Conservation (phyloP, 2,888 invertebrate genomes). For the Hesperia comma region DNA sequence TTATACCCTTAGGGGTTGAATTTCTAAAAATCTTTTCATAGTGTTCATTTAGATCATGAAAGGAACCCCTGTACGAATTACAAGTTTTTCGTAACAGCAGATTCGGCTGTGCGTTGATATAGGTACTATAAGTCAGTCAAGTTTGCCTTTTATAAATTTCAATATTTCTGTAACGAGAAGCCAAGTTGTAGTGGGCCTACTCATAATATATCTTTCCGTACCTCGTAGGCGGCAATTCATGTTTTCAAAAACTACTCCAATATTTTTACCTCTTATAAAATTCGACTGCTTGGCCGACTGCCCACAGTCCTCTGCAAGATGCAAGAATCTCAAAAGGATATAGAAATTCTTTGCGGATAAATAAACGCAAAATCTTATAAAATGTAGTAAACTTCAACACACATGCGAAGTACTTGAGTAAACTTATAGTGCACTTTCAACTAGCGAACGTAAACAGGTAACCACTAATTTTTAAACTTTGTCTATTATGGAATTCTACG, state of each 20-base stretch:
- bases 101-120: no score
- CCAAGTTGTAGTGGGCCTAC: not conserved
- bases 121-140: no score
- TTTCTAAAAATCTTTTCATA: no score
- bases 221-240: conserved; percentile 50
- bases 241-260: conserved; percentile 61
- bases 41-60: no score
- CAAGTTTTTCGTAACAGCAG: no score
- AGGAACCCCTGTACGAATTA: no score
- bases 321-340: conserved; percentile 68
- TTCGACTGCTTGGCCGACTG: conserved; percentile 74
- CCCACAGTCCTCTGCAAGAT: conserved; percentile 66
- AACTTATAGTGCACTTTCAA: conserved; percentile 59
- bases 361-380: conserved; percentile 76
- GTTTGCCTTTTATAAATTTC: no score
- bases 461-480: conserved; percentile 54
- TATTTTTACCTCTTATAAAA: conserved; percentile 69
- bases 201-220: conserved; percentile 15
- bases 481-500: conserved; percentile 51
- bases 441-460: conserved; percentile 56
- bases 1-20: no score
- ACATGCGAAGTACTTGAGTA: conserved; percentile 62
- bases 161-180: not conserved
- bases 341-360: conserved; percentile 67
- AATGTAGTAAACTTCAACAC: conserved; percentile 76